Base-by-base conservation (phyloP, 1,140 invertebrate genomes). In the Probaryconus sp. region DNA sequence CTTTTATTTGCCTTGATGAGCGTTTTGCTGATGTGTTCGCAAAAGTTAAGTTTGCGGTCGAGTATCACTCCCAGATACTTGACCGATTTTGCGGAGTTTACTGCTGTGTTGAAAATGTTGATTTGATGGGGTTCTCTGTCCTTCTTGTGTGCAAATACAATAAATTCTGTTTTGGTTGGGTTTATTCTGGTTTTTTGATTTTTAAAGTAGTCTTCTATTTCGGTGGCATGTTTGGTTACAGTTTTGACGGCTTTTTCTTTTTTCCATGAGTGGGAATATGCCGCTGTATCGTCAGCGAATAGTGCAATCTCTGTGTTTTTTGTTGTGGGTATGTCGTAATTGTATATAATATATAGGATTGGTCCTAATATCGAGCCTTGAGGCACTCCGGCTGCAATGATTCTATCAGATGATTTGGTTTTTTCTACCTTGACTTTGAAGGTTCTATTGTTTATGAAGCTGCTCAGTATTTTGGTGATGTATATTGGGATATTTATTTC, bases 221-320 rank as follows among this genome's bases (percentile, higher is more conserved):
- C 5, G 9, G 47, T 28, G 1, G 72, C 10, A 30, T 69, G 58
- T 33, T 47, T 30, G 51, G 51, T 16, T 6, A 78, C n/a, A 3
- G 71, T 30, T 1, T 42, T 28, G 10, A 47, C n/a, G 13, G 73
- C 67, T 9, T 53, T 28, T 33, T 14, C 13, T 60, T 48, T 64
- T 9, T 24, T 61, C 33, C 35, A 58, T 1, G 70, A 77, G 31
- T 60, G 38, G 0, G 65, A 1, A 16, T 58, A 80, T 0, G 79
- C 13, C 3, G 72, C 71, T 9, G 76, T 80, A 38, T 84, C 78
- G 28, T 82, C 81, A 7, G 80, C 82, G 35, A 75, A 83, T 1
- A 77, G 28, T 1, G 67, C 38, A 5, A 42, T 26, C 10, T 51
- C 38, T 6, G 72, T 74, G 9, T 72, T 67, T 5, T 45, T 24